A percentile compares a stretch with the other conserved stretches of the same genome.
Conservation (phyloP, 2,888 invertebrate species). For the Oligia latruncula region DNA sequence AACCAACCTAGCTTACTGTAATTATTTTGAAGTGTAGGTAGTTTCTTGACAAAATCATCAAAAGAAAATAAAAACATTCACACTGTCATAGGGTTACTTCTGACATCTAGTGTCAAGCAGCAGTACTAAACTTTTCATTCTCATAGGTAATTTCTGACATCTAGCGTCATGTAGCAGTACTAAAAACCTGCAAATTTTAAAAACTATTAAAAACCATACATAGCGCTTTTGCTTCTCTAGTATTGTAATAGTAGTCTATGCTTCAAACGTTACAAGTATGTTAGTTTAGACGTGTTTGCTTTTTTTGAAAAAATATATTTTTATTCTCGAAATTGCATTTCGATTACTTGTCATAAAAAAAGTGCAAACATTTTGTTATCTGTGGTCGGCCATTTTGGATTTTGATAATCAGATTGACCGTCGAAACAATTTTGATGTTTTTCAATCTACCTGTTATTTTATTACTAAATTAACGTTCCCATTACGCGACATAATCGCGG, state of each 20-base stretch:
- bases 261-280: neutral
- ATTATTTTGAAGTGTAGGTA: slow-evolving; percentile 4
- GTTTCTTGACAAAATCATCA: neutral
- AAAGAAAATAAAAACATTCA: neutral
- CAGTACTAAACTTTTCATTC: neutral
- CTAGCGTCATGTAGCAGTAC: slow-evolving; percentile 35
- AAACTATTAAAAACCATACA: neutral
- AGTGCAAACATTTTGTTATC: slow-evolving; percentile 67
- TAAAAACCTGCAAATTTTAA: neutral
- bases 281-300: neutral
- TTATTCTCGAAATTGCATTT: neutral
- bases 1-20: neutral
- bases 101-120: slow-evolving; percentile 12
- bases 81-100: neutral
- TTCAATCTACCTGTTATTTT: slow-evolving; percentile 83
- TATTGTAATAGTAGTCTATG: too few species aligned
- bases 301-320: neutral
- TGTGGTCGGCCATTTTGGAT: slow-evolving; percentile 86
- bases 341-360: slow-evolving; percentile 40
- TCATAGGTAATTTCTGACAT: slow-evolving; percentile 7
- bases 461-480: slow-evolving; percentile 66
- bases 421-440: slow-evolving; percentile 83
- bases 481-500: slow-evolving; percentile 66
- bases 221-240: neutral
- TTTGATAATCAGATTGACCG: slow-evolving; percentile 79